Conservation (phyloP, 2,113 vertebrate species). For the Macrotus californicus region DNA sequence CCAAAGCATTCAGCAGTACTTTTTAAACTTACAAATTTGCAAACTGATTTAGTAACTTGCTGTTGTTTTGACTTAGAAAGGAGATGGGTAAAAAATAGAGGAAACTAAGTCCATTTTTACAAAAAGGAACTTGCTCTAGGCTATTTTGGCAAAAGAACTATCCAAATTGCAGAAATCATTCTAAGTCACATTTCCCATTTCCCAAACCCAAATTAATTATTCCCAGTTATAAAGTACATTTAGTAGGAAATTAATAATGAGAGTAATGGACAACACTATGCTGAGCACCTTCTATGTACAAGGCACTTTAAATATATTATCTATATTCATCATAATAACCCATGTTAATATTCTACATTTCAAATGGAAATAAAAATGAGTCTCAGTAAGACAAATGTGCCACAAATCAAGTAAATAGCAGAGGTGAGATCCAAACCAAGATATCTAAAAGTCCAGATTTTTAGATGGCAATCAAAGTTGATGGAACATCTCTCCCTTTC, state of each 20-base stretch:
- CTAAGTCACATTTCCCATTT: conserved; percentile 14
- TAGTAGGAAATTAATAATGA: conserved; percentile 9
- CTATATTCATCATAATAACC: not conserved
- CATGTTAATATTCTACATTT: not conserved
- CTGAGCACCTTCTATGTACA: not conserved
- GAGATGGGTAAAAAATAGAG: not conserved
- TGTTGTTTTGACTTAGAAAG: not conserved
- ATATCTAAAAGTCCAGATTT: not conserved
- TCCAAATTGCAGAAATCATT: not conserved
- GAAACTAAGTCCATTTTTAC: not conserved
- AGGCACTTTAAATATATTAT: not conserved
- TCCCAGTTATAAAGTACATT: conserved; percentile 14
- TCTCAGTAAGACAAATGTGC: not conserved
- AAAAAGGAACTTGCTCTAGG: not conserved
- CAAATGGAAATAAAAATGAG: not conserved
- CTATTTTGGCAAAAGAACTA: conserved; percentile 20
- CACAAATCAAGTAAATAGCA: not conserved
- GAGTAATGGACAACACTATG: not conserved
- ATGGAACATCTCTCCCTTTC: not conserved
- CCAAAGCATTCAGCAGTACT: not conserved
- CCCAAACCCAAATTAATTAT: conserved; percentile 36
- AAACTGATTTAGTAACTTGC: not conserved
- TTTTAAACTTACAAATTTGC: not conserved
- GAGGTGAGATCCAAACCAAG: not conserved
- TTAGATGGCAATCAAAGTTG: not conserved